A percentile compares a stretch with the other conserved stretches of the same genome.
These are phyloP conservation scores for Pachydiplax longipennis DNA, from an alignment of 2,888 invertebrate species.

Conservation along the genomic window DNA sequence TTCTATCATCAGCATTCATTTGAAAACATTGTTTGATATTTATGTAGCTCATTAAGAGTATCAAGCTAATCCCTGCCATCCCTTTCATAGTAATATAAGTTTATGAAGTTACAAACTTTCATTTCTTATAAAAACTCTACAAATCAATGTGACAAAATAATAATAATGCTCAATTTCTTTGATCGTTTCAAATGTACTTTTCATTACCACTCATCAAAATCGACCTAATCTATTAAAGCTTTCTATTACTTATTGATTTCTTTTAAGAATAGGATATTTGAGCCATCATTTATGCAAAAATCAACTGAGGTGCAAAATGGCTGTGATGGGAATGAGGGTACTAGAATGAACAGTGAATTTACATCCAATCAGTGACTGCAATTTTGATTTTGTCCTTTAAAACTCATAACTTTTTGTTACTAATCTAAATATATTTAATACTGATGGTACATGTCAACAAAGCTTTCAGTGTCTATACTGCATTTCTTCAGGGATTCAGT, in stretches of 20 bases:
- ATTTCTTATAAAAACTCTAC: conserved; percentile 26
- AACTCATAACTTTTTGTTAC: neutral
- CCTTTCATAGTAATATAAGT: neutral
- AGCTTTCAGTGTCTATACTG: neutral
- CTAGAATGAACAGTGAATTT: neutral
- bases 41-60: neutral
- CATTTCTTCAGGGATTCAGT: conserved; percentile 19
- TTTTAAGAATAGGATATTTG: conserved; percentile 5
- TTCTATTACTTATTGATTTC: conserved; percentile 14
- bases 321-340: conserved; percentile 24
- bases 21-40: neutral
- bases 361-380: neutral
- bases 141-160: conserved; percentile 7
- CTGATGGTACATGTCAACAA: neutral
- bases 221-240: conserved; percentile 34
- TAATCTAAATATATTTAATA: neutral
- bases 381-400: neutral
- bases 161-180: conserved; percentile 5
- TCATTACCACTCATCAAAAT: neutral
- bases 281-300: conserved; percentile 1
- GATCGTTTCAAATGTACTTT: neutral
- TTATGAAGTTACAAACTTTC: conserved; percentile 22
- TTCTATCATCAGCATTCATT: neutral
- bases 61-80: neutral
- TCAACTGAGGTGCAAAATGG: conserved; percentile 38